A percentile compares a stretch with the other conserved stretches of the same genome.
phyloP scores from a whole-genome alignment of 2,113 vertebrate genomes.

The Tupaia tana region DNA sequence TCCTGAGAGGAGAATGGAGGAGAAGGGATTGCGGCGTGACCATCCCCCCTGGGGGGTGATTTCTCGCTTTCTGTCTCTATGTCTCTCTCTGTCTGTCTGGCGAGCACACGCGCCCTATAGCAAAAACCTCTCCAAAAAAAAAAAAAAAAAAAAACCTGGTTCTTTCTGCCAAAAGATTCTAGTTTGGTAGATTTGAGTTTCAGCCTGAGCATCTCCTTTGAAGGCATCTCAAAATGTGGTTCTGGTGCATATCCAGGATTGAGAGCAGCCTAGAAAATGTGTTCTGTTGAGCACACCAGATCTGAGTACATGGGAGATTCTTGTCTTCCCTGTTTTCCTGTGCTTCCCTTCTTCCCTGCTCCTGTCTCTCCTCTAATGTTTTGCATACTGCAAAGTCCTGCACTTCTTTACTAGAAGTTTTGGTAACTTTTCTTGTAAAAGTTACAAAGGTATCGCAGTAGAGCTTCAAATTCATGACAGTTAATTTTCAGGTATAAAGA shows the following conservation, averaged over 20 bases:
- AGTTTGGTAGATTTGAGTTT: neutral
- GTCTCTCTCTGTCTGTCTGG: no score
- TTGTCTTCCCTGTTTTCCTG: neutral
- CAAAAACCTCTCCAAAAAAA: no score
- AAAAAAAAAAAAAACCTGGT: neutral
- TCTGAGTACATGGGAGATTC: neutral
- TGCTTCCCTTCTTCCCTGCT: neutral
- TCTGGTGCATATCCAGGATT: neutral
- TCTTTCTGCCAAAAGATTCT: neutral
- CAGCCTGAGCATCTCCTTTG: neutral
- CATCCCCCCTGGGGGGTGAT: no score
- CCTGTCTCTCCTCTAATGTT: neutral
- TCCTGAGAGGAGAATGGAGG: no score
- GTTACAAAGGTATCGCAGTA: neutral
- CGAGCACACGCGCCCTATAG: no score
- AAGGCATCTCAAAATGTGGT: neutral
- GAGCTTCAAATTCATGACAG: constrained; percentile 13
- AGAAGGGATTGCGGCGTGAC: no score
- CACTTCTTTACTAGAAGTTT: neutral
- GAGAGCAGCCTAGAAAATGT: neutral
- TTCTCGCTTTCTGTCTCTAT: no score
- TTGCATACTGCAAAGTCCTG: neutral
- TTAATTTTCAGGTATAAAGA: constrained; percentile 25
- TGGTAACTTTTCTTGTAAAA: constrained; percentile 31
- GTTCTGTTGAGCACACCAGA: neutral